These are phyloP conservation scores for Opisthograptis luteolata DNA, from an alignment of 2,888 invertebrate species.

Conservation along the genomic window DNA sequence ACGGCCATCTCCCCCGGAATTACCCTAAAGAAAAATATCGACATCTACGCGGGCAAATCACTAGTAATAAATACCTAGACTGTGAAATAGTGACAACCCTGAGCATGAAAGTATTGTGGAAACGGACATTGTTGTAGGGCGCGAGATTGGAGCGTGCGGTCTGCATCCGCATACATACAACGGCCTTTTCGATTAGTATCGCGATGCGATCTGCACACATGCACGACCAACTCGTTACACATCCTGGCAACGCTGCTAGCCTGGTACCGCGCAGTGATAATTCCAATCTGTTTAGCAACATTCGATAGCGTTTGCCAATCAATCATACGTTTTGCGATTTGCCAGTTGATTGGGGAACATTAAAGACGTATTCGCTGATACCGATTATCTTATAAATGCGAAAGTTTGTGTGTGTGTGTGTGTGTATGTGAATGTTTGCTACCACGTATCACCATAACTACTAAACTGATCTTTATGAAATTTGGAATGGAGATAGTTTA, in stretches of 20 bases:
- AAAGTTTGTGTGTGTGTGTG: too few relatives aligned
- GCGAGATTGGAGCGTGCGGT: conserved; percentile 70
- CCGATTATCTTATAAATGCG: too few relatives aligned
- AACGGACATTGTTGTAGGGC: conserved; percentile 54
- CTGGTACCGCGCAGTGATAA: conserved; percentile 39
- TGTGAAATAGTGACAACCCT: conserved; percentile 44
- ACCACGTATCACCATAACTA: too few relatives aligned
- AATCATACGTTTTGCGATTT: neutral
- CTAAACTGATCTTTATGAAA: too few relatives aligned
- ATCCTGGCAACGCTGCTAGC: conserved; percentile 44
- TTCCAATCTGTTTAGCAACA: conserved; percentile 39
- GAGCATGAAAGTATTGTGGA: conserved; percentile 38
- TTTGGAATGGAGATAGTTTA: too few relatives aligned
- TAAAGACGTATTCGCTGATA: too few relatives aligned
- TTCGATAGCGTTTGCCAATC: conserved; percentile 23
- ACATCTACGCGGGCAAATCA: neutral
- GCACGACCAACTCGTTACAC: conserved; percentile 45
- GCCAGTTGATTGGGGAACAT: conserved; percentile 20
- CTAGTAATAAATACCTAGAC: neutral
- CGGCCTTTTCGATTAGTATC: conserved; percentile 66
- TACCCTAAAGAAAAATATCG: too few relatives aligned
- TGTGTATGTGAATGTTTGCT: too few relatives aligned
- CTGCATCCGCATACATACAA: conserved; percentile 69
- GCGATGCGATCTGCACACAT: conserved; percentile 58
- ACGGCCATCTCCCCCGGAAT: too few relatives aligned